These are phyloP conservation scores for Drosophila leonis DNA, from an alignment of 2,888 invertebrate species.

Conservation along the genomic window DNA sequence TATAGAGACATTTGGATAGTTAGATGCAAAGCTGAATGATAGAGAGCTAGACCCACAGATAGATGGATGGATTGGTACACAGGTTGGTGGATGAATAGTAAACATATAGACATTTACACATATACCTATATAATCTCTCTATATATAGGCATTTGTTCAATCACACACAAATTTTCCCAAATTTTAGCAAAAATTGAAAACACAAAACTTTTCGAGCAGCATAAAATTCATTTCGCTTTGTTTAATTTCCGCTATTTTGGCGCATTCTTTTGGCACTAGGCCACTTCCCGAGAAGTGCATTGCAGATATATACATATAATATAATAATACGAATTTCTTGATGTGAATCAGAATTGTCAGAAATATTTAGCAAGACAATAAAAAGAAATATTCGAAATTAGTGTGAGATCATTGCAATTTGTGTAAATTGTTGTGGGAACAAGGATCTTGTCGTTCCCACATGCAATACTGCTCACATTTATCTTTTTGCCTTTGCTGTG, in stretches of 20 bases:
- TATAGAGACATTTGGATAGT: too few species aligned
- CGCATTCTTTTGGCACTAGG: conserved; percentile 35
- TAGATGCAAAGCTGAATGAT: too few species aligned
- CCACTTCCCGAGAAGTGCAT: conserved; percentile 34
- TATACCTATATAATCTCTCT: not conserved
- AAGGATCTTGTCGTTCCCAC: conserved; percentile 18
- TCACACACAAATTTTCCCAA: not conserved
- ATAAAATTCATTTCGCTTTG: conserved; percentile 5
- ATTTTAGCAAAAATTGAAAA: not conserved
- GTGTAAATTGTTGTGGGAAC: conserved; percentile 16
- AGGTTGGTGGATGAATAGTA: not conserved
- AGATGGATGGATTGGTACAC: not conserved
- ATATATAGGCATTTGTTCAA: not conserved
- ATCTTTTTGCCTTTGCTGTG: conserved; percentile 14
- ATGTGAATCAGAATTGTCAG: conserved; percentile 20
- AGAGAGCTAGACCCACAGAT: too few species aligned
- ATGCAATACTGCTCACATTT: conserved; percentile 17
- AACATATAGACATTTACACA: not conserved
- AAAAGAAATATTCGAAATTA: conserved; percentile 9
- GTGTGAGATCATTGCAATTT: conserved; percentile 44
- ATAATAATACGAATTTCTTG: conserved; percentile 26
- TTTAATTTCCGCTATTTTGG: conserved; percentile 44
- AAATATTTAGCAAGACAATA: conserved; percentile 13
- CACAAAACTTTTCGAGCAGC: conserved; percentile 7
- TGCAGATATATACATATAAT: conserved; percentile 36